Evolutionary conservation across 1,140 invertebrate genomes (phyloP).

Genomic region (Papilio dardanus): DNA sequence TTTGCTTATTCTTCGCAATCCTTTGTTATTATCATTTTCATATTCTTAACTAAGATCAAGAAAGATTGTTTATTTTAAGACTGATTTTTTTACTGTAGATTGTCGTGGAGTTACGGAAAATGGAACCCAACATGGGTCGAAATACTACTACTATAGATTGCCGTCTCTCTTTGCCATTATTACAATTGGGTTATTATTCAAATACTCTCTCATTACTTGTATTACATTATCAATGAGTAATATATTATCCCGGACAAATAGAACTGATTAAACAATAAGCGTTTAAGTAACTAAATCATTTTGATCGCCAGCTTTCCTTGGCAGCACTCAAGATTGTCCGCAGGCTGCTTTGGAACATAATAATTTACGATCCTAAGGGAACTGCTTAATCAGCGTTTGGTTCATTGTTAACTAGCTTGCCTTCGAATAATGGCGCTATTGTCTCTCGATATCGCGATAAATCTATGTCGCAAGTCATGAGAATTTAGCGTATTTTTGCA

Average conservation of each 20-base stretch:
- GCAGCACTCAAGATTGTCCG: conserved; percentile 29
- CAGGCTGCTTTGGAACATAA: conserved; percentile 49
- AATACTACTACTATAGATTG: too few relatives aligned
- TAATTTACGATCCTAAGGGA: conserved; percentile 61
- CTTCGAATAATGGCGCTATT: conserved; percentile 62
- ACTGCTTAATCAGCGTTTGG: conserved; percentile 66
- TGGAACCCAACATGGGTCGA: too few relatives aligned
- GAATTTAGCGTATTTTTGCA: conserved; percentile 12
- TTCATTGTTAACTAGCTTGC: conserved; percentile 63
- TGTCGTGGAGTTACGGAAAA: too few relatives aligned
- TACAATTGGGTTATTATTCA: too few relatives aligned
- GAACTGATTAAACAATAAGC: conserved; percentile 3
- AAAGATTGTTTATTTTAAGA: too few relatives aligned
- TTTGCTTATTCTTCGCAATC: neutral
- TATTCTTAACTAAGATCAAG: too few relatives aligned
- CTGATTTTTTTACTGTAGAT: too few relatives aligned
- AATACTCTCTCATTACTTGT: neutral
- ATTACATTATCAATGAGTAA: neutral
- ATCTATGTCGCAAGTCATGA: conserved; percentile 42
- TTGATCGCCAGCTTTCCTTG: conserved; percentile 26
- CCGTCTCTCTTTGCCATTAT: too few relatives aligned
- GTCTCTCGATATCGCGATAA: conserved; percentile 61
- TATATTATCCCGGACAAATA: neutral
- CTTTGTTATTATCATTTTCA: neutral
- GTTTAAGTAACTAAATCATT: conserved; percentile 7